Conservation (phyloP, 2,888 invertebrate species). For the Tenthredo amoena region DNA sequence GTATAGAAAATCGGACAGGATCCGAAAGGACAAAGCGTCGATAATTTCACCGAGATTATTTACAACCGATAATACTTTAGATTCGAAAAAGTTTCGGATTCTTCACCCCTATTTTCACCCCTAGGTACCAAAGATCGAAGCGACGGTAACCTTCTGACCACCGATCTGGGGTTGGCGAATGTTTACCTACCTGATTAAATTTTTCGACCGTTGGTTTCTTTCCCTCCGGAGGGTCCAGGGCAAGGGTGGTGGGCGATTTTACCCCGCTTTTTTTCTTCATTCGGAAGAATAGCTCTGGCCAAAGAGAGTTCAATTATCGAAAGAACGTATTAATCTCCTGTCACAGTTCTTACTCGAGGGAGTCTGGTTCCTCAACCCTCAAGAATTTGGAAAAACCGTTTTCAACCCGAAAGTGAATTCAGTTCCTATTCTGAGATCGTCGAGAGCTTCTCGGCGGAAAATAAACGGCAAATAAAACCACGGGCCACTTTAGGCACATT, state of each 20-base stretch:
- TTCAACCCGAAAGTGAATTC: neutral
- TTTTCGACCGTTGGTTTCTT: conserved; percentile 5
- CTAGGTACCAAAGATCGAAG: neutral
- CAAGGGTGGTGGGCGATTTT: neutral
- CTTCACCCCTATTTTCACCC: no score
- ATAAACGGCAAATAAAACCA: neutral
- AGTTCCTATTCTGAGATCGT: neutral
- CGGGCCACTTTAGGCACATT: conserved; percentile 9
- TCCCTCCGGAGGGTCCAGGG: neutral
- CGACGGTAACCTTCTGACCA: neutral
- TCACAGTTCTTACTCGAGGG: neutral
- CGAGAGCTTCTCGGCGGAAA: neutral
- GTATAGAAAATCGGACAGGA: neutral
- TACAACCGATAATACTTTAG: no score
- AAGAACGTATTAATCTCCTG: neutral
- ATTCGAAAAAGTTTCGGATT: no score
- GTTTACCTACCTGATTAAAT: conserved; percentile 38
- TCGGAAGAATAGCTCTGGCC: neutral
- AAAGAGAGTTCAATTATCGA: conserved; percentile 15
- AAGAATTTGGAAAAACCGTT: neutral
- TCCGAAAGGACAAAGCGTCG: no score
- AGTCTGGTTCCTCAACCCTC: neutral
- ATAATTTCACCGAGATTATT: no score
- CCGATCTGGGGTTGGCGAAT: neutral
- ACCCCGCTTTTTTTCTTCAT: neutral